Evolutionary conservation across 2,113 vertebrate species (phyloP), one percentile per base, ranked within the genome.

Genomic region (Gobius niger): DNA sequence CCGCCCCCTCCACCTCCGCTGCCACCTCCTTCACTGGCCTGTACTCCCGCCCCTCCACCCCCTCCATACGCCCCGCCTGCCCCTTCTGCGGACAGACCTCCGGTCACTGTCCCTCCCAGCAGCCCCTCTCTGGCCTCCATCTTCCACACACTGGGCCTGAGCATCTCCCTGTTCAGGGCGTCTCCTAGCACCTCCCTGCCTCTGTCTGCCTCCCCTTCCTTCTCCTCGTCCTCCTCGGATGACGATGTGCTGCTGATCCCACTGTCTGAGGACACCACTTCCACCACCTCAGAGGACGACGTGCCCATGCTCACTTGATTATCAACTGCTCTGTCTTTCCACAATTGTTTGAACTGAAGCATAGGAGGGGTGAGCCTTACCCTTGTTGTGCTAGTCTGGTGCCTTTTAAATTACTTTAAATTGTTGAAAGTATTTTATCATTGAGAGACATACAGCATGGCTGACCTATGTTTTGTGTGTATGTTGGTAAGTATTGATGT

Each of bases 161-260:
- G 79, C 19, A 87, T 89, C 77, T 92, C 76, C 44, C 87, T 83
- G 51, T 90, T 92, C 86, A 70, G 90, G 79, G 59, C 75, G 42
- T 77, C 81, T 15, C 71, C 80, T 66, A 80, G 78, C 62, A 88
- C 88, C 80, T 89, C 83, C 74, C 85, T 85, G 90, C 73, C 78
- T 44, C 87, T 91, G n/a, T 91, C 91, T 0, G 57, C 85, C 57
- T 93, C 90, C 42, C 86, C 90, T 12, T 86, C 88, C 2, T 92
- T 90, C 82, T 88, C 87, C 13, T 91, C 85, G 5, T 86, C 82
- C 18, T 85, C 85, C 34, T 90, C 84, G 1, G 95, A 96, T 7
- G 95, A 96, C 0, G 95, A 96, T 44, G 95, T 96, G 52, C 87
- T 96, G 54, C 90, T 96, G 0, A 90, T 96, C 77, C 94, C 95